These are phyloP conservation scores for Oreortyx pictus DNA, from an alignment of 2,797 vertebrate genomes.

Conservation along the genomic window DNA sequence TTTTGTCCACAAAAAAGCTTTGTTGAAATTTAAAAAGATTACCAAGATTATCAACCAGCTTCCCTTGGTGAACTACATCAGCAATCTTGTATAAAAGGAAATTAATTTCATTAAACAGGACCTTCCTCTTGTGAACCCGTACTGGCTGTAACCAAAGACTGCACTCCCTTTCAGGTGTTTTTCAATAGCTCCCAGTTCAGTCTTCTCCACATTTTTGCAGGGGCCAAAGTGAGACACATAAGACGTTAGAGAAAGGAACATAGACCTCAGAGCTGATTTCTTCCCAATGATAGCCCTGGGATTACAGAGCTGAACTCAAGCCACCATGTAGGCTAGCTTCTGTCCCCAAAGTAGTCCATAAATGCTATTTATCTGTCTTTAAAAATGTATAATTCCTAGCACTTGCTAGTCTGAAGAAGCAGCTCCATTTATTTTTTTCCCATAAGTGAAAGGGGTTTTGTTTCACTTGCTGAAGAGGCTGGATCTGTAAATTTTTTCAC, in stretches of 20 bases:
- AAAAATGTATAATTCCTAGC: not conserved
- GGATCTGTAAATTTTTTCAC: not conserved
- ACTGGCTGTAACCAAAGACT: not conserved
- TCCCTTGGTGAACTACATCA: not conserved
- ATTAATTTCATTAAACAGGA: not conserved
- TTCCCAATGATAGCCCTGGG: not conserved
- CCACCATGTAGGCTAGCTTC: not conserved
- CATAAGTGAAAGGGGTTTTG: not conserved
- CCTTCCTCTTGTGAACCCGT: not conserved
- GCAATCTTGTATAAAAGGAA: not conserved
- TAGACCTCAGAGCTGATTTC: not conserved
- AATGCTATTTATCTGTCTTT: not conserved
- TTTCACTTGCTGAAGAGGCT: not conserved
- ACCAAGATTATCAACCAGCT: not conserved
- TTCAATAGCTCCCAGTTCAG: not conserved
- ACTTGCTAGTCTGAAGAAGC: not conserved
- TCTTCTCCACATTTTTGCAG: not conserved
- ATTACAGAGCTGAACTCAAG: not conserved
- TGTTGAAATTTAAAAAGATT: not conserved
- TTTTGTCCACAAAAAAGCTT: not conserved
- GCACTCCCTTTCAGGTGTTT: not conserved
- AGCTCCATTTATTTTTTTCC: not conserved
- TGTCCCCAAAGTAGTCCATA: not conserved
- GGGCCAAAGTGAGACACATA: not conserved
- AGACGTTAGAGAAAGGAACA: not conserved